A percentile compares a stretch with the other conserved stretches of the same genome.
These are phyloP conservation scores for Aegypius monachus DNA, from an alignment of 2,113 vertebrate species.

Conservation along the genomic window DNA sequence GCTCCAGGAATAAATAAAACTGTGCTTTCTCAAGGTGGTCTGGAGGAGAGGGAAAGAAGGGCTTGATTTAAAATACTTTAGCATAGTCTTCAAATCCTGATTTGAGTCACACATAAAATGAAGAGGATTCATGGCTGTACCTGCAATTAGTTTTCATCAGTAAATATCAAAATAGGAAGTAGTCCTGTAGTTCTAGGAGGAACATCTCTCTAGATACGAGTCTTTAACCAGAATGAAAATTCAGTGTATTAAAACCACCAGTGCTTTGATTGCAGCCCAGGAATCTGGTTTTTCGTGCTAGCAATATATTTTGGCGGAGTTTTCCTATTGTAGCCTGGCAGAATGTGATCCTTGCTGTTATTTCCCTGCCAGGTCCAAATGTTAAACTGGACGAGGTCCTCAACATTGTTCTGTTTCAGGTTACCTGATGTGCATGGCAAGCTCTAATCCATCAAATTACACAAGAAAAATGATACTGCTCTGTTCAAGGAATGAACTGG, in stretches of 20 bases:
- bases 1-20: neutral
- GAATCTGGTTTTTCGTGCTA: neutral
- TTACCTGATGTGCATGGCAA: neutral
- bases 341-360: neutral
- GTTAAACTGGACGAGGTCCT: neutral
- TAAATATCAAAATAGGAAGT: neutral
- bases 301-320: neutral
- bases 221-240: neutral
- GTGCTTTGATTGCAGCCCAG: neutral
- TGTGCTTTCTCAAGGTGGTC: neutral
- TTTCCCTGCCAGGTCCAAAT: neutral
- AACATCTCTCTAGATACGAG: neutral
- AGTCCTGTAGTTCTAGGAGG: neutral
- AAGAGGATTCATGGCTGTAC: neutral
- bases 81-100: neutral
- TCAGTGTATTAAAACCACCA: neutral
- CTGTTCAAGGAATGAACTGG: neutral
- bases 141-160: neutral
- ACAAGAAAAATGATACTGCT: neutral
- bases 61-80: neutral
- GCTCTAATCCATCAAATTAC: neutral
- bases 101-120: neutral
- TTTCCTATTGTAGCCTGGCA: neutral
- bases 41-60: neutral
- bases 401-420: neutral